phyloP scores from a whole-genome alignment of 2,888 invertebrate species.

The Teleogryllus oceanicus region DNA sequence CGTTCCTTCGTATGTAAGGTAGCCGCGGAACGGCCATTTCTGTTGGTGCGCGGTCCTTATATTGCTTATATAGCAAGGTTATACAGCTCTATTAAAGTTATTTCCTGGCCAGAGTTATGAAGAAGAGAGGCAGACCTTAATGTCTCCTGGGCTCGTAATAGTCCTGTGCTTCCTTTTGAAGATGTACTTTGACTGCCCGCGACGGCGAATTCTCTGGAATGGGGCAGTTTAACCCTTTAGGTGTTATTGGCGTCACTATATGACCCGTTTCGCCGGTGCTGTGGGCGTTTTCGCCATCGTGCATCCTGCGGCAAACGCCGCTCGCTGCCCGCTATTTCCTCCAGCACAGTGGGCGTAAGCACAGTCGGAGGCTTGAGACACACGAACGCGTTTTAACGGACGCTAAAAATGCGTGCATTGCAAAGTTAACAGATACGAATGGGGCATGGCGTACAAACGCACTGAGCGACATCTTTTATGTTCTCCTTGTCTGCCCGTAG shows the following conservation, averaged over 20 bases:
- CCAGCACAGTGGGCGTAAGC: not conserved
- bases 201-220: not conserved
- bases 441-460: too few species aligned
- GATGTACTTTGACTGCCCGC: not conserved
- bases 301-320: not conserved
- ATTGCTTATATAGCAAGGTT: not conserved
- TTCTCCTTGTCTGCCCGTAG: too few species aligned
- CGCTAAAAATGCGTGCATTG: too few species aligned
- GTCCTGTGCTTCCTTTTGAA: not conserved
- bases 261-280: not conserved
- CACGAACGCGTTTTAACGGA: not conserved
- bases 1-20: not conserved
- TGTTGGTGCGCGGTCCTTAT: conserved; percentile 7
- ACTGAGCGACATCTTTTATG: too few species aligned
- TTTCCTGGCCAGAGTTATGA: not conserved
- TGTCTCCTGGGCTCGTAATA: not conserved
- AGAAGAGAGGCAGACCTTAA: not conserved
- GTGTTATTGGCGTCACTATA: conserved; percentile 11
- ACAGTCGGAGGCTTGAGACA: not conserved
- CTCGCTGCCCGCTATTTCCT: not conserved
- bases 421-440: too few species aligned
- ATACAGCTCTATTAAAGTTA: not conserved
- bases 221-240: not conserved
- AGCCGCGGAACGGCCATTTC: not conserved
- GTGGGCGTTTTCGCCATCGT: not conserved